Evolutionary conservation across 2,113 vertebrate genomes (phyloP).

Genomic region (Scolopax mira): DNA sequence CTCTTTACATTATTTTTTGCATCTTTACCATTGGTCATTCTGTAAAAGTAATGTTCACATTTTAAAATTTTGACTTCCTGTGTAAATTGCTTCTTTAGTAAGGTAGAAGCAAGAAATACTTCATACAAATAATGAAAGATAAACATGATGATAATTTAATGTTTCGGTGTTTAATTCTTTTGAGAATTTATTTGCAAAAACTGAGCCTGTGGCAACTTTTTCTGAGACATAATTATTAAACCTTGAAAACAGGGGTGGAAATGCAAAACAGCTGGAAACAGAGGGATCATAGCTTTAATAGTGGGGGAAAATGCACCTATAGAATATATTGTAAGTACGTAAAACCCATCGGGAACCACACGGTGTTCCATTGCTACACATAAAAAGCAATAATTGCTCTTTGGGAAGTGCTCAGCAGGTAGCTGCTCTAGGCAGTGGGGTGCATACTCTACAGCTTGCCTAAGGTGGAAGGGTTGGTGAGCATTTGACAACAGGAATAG

Average conservation of each 20-base stretch:
- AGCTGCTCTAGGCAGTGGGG: not conserved
- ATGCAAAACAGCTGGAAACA: not conserved
- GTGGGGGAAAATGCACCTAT: not conserved
- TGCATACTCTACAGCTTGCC: not conserved
- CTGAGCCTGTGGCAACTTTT: not conserved
- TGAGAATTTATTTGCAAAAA: conserved; percentile 14
- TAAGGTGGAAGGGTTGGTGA: not conserved
- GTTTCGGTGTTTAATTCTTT: conserved; percentile 1
- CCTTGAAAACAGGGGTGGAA: not conserved
- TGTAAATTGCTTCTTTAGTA: not conserved
- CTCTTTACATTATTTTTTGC: not conserved
- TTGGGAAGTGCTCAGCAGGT: not conserved
- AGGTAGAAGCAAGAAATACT: not conserved
- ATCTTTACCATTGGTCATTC: not conserved
- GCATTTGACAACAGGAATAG: not conserved
- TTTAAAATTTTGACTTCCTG: not conserved
- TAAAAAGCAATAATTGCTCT: not conserved
- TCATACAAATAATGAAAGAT: not conserved
- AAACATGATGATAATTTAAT: not conserved
- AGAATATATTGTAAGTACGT: not conserved
- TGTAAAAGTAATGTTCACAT: not conserved
- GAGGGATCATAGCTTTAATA: not conserved
- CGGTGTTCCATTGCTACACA: accelerated
- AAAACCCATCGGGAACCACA: not conserved
- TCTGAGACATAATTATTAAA: not conserved